Percentiles rank a stretch among this genome's conserved stretches.
phyloP scores from a whole-genome alignment of 2,797 vertebrate species.

The Diplodus sargus region DNA sequence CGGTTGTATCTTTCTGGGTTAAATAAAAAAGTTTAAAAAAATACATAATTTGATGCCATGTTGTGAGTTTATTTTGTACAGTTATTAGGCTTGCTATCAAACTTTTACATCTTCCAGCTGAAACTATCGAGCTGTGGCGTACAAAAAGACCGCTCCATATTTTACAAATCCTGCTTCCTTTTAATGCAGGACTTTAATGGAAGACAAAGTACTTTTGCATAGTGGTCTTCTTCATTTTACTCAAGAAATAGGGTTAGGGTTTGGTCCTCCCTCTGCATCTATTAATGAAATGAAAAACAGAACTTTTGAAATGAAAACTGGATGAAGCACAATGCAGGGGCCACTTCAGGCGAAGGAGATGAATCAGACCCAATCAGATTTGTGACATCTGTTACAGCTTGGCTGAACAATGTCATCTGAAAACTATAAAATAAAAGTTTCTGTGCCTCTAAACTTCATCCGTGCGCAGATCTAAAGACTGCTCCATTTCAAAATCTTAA shows the following conservation, averaged over 20 bases:
- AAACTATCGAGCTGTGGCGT: no score
- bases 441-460: conserved; percentile 7
- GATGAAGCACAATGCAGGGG: conserved; percentile 26
- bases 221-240: not conserved
- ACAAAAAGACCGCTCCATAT: no score
- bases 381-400: conserved; percentile 34
- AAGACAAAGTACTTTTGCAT: not conserved
- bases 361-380: conserved; percentile 30
- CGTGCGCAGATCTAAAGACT: conserved; percentile 13
- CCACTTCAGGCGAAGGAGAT: conserved; percentile 40
- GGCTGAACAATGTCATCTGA: conserved; percentile 18
- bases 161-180: not conserved
- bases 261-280: conserved; percentile 18
- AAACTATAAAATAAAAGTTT: conserved; percentile 15
- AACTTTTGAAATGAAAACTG: conserved; percentile 27
- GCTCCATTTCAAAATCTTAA: not conserved
- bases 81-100: no score
- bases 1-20: no score
- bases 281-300: conserved; percentile 46
- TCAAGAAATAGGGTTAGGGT: not conserved
- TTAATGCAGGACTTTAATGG: conserved; percentile 12
- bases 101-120: no score
- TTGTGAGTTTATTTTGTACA: no score
- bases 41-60: no score
- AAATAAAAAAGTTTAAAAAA: no score